Percentiles rank a stretch among this genome's conserved stretches.
These are phyloP conservation scores for Germaria angustata DNA, from an alignment of 2,888 invertebrate species.

Conservation along the genomic window DNA sequence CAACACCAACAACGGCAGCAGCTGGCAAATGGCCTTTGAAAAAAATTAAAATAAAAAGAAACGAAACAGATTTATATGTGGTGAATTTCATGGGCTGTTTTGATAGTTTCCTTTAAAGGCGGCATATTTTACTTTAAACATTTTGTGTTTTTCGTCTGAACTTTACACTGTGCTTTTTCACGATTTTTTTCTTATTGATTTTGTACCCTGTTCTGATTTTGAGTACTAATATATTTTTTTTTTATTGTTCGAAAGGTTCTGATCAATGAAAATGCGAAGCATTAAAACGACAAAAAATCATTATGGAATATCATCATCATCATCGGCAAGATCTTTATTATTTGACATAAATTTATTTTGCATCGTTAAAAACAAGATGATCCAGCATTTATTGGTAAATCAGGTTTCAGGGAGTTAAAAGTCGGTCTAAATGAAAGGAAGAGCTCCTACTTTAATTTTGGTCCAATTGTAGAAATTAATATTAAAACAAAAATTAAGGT, in stretches of 20 bases:
- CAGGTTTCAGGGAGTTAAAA: background rate
- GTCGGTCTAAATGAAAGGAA: background rate
- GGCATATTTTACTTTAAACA: conserved; percentile 53
- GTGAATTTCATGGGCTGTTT: conserved; percentile 66
- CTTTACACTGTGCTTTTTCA: conserved; percentile 29
- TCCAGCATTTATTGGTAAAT: background rate
- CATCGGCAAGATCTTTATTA: conserved; percentile 33
- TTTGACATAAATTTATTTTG: conserved; percentile 15
- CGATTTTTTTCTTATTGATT: conserved; percentile 49
- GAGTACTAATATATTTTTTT: background rate
- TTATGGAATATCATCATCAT: conserved; percentile 45
- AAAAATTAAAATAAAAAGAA: conserved; percentile 18
- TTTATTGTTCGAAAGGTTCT: background rate
- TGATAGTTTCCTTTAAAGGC: conserved; percentile 64
- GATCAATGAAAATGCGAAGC: conserved; percentile 48
- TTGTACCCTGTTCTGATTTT: conserved; percentile 40
- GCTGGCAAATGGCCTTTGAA: conserved; percentile 63
- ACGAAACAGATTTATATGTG: conserved; percentile 63
- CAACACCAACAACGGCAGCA: conserved; percentile 57
- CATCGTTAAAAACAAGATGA: background rate
- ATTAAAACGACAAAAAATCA: conserved; percentile 23
- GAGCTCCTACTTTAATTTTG: background rate
- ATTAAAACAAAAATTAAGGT: background rate
- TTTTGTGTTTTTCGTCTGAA: conserved; percentile 17
- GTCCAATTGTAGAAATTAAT: background rate